A percentile compares a stretch with the other conserved stretches of the same genome.
Conservation (phyloP, 2,888 invertebrate species). For the Tenthredo notha region DNA sequence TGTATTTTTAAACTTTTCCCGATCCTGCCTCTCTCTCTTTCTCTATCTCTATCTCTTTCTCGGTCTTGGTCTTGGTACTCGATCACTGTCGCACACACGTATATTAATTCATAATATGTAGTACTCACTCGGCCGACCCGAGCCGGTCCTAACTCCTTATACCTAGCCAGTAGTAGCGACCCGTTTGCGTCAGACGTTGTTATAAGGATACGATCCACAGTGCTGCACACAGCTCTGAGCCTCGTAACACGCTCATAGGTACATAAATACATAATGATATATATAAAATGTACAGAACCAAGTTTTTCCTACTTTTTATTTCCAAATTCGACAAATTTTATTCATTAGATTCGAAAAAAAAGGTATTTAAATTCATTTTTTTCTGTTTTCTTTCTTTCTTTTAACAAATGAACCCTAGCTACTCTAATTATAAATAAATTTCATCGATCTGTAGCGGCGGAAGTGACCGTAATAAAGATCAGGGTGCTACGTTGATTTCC, state of each 20-base stretch:
- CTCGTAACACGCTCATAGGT: neutral
- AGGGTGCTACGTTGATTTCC: slow-evolving; percentile 19
- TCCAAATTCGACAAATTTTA: too few species aligned
- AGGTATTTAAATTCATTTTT: too few species aligned
- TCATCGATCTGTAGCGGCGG: neutral
- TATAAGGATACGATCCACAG: neutral
- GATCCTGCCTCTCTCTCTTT: neutral
- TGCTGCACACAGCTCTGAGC: neutral
- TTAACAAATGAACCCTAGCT: too few species aligned
- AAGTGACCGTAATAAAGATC: slow-evolving; percentile 7
- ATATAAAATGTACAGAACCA: neutral
- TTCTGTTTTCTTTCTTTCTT: too few species aligned
- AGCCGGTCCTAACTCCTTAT: slow-evolving; percentile 61
- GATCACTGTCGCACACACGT: slow-evolving; percentile 31
- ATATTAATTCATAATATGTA: neutral
- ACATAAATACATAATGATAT: neutral
- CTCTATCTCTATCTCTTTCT: neutral
- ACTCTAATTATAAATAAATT: neutral
- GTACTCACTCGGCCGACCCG: slow-evolving; percentile 43
- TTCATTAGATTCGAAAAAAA: too few species aligned
- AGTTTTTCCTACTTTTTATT: too few species aligned
- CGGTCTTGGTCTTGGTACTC: neutral
- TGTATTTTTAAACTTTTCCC: neutral
- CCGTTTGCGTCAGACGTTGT: slow-evolving; percentile 35
- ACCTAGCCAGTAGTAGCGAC: slow-evolving; percentile 60